phyloP scores from a whole-genome alignment of 2,888 invertebrate species.

The Ariolimax columbianus region DNA sequence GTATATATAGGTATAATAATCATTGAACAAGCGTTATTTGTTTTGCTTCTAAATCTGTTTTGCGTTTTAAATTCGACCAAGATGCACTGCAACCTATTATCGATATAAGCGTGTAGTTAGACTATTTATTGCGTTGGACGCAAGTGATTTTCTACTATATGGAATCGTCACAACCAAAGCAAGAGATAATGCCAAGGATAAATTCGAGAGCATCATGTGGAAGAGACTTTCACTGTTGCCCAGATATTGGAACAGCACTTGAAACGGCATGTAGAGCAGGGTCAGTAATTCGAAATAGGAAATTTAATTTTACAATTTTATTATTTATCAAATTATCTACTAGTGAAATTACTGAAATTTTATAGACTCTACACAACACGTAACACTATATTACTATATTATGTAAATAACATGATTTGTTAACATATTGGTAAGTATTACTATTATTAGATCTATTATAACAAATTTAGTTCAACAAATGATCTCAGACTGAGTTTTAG shows the following conservation, averaged over 20 bases:
- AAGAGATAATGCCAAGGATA: conserved; percentile 18
- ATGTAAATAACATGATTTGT: too few species aligned
- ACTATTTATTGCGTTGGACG: neutral
- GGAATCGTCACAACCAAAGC: conserved; percentile 4
- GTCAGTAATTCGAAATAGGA: too few species aligned
- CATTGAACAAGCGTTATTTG: neutral
- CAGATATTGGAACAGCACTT: conserved; percentile 72
- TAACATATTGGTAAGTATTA: too few species aligned
- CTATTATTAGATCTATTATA: too few species aligned
- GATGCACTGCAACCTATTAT: neutral
- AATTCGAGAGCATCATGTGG: conserved; percentile 64
- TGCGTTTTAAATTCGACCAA: neutral
- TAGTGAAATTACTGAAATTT: too few species aligned
- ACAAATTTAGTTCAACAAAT: too few species aligned
- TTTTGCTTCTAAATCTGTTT: neutral
- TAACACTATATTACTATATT: too few species aligned
- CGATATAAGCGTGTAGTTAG: neutral
- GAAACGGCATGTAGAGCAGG: conserved; percentile 74
- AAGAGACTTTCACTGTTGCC: conserved; percentile 73
- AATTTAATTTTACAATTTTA: too few species aligned
- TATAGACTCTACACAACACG: too few species aligned
- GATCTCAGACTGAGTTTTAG: too few species aligned
- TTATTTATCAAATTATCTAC: too few species aligned
- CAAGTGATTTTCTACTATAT: neutral
- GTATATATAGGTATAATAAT: too few species aligned